These are phyloP conservation scores for Tenodera sinensis DNA, from an alignment of 2,888 invertebrate genomes.

Conservation along the genomic window DNA sequence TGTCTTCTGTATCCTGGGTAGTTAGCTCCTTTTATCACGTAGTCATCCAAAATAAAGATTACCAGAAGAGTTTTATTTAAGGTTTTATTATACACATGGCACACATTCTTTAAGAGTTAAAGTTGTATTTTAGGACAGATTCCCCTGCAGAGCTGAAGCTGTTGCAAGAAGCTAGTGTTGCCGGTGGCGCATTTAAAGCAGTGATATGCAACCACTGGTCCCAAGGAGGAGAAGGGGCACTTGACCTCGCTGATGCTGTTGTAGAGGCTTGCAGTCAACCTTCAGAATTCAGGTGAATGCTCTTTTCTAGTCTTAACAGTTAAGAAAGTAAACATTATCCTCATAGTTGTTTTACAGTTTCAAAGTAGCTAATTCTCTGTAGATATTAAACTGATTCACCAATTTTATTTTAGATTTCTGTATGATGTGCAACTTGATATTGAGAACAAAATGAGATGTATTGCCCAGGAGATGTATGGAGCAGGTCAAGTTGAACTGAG, in stretches of 20 bases:
- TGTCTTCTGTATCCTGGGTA: too few relatives aligned
- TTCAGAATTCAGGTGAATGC: conserved; percentile 48
- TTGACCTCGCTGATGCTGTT: conserved; percentile 82
- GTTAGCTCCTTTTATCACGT: too few relatives aligned
- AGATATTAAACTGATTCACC: too few relatives aligned
- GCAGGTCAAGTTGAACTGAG: conserved; percentile 81
- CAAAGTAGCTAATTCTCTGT: too few relatives aligned
- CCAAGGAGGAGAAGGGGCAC: conserved; percentile 84
- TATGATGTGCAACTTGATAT: conserved; percentile 69
- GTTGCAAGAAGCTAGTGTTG: conserved; percentile 65
- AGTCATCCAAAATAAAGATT: too few relatives aligned
- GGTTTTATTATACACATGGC: too few relatives aligned
- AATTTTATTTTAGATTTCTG: conserved; percentile 50
- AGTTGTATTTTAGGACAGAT: conserved; percentile 63
- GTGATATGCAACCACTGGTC: conserved; percentile 88
- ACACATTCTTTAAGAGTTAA: too few relatives aligned
- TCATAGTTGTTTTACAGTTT: too few relatives aligned
- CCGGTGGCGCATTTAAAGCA: conserved; percentile 83
- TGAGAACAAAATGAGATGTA: conserved; percentile 79
- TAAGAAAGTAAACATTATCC: too few relatives aligned
- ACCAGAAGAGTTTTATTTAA: too few relatives aligned
- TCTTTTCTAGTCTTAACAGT: not conserved
- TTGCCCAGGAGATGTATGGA: conserved; percentile 94
- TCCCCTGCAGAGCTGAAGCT: conserved; percentile 77
- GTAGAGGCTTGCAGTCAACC: conserved; percentile 67